Evolutionary conservation across 2,797 vertebrate genomes (phyloP).

Genomic region (Sebastes itinus): DNA sequence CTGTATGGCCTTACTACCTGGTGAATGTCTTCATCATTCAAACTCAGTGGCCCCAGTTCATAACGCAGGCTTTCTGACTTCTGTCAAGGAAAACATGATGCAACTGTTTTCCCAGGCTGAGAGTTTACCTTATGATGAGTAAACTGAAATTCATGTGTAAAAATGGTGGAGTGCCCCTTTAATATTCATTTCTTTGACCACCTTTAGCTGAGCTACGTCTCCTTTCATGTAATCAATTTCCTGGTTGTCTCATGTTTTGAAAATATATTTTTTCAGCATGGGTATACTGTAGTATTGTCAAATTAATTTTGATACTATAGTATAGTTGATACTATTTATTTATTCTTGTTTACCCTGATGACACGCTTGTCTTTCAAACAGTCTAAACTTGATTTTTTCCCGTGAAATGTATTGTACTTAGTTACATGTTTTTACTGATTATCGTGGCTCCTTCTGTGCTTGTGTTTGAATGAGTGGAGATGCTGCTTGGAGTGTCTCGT

Average conservation of each 20-base stretch:
- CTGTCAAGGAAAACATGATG: background rate
- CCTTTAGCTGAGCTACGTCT: background rate
- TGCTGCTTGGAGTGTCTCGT: background rate
- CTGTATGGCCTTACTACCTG: background rate
- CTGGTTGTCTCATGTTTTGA: background rate
- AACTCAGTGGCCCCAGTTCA: background rate
- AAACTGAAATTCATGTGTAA: background rate
- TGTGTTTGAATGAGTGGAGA: conserved; percentile 6
- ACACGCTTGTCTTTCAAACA: background rate
- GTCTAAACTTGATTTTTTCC: background rate
- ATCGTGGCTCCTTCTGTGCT: conserved; percentile 3
- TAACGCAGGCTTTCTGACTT: background rate
- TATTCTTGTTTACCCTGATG: background rate
- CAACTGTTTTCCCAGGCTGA: background rate
- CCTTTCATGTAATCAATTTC: background rate
- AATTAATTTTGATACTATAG: background rate
- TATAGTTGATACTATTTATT: background rate
- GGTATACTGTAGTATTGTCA: background rate
- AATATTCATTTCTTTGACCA: background rate
- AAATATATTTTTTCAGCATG: background rate
- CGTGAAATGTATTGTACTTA: conserved; percentile 6
- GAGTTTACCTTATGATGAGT: background rate
- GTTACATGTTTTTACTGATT: conserved; percentile 24
- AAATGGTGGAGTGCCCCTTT: background rate
- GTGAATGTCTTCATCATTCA: background rate